Conservation (phyloP, 2,888 invertebrate species). For the Nephrotoma guestfalica region DNA sequence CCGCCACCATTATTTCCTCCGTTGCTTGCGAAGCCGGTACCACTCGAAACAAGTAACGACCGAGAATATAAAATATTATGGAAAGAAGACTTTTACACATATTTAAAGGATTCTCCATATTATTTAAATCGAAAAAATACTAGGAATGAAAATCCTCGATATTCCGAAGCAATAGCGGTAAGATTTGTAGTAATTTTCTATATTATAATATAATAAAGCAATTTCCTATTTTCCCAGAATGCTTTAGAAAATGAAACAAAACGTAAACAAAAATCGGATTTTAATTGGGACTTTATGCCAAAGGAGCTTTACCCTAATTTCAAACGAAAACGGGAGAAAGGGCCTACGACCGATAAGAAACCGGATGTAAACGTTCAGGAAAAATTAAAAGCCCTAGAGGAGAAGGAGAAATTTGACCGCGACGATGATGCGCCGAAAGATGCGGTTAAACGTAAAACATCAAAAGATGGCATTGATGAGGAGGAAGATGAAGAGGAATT, state of each 20-base stretch:
- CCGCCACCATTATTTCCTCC: conserved; percentile 46
- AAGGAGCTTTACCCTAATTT: conserved; percentile 42
- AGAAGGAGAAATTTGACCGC: conserved; percentile 40
- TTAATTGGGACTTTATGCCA: conserved; percentile 45
- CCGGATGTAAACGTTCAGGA: conserved; percentile 22
- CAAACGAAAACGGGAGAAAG: conserved; percentile 24
- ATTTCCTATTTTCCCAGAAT: conserved; percentile 16
- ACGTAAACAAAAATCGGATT: conserved; percentile 22
- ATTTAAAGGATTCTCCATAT: conserved; percentile 49
- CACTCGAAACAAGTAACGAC: conserved; percentile 38
- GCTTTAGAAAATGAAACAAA: conserved; percentile 20
- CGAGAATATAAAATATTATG: conserved; percentile 55
- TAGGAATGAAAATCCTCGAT: conserved; percentile 13
- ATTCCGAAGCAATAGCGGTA: conserved; percentile 20
- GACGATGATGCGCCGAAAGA: conserved; percentile 43
- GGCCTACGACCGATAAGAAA: conserved; percentile 12
- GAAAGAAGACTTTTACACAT: conserved; percentile 57
- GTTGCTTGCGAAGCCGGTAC: conserved; percentile 40
- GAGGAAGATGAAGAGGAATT: conserved; percentile 16
- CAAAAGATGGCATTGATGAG: conserved; percentile 18
- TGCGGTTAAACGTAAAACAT: conserved; percentile 40
- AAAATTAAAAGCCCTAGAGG: conserved; percentile 49
- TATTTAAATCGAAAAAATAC: conserved; percentile 19
- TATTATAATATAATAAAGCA: background rate
- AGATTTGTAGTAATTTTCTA: background rate